Percentiles rank a stretch among this genome's conserved stretches.
These are phyloP conservation scores for Hyperoplus lanceolatus DNA, from an alignment of 2,797 vertebrate species.

Conservation along the genomic window DNA sequence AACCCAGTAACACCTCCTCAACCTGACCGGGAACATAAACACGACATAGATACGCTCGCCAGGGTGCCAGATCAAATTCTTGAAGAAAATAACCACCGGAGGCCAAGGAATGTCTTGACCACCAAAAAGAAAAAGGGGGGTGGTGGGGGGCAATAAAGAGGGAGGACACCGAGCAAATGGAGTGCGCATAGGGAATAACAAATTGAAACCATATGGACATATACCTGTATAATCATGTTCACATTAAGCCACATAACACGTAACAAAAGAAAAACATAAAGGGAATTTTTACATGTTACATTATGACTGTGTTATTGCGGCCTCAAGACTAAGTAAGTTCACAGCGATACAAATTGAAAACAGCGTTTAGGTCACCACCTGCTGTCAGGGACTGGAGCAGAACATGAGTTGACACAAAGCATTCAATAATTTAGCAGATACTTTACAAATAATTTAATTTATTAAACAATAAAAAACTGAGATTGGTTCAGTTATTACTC, in stretches of 20 bases:
- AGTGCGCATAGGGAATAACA: conserved; percentile 9
- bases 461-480: too few relatives aligned
- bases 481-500: too few relatives aligned
- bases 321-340: not conserved
- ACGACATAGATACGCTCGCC: conserved; percentile 33
- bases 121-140: not conserved
- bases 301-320: not conserved
- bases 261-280: not conserved
- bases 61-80: conserved; percentile 69
- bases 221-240: not conserved
- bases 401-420: not conserved
- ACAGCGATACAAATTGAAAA: conserved; percentile 12
- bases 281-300: not conserved
- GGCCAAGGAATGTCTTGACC: conserved; percentile 28
- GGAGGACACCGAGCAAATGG: not conserved
- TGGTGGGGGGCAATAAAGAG: conserved; percentile 8
- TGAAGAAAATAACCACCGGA: conserved; percentile 47
- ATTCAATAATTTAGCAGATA: not conserved
- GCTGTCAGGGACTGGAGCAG: not conserved
- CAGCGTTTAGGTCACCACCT: not conserved
- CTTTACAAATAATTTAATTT: not conserved
- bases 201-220: conserved; percentile 33
- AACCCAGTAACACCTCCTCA: conserved; percentile 41
- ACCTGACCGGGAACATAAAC: conserved; percentile 63
- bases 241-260: not conserved